phyloP scores from a whole-genome alignment of 1,140 invertebrate genomes.

The Drosophila gunungcola region DNA sequence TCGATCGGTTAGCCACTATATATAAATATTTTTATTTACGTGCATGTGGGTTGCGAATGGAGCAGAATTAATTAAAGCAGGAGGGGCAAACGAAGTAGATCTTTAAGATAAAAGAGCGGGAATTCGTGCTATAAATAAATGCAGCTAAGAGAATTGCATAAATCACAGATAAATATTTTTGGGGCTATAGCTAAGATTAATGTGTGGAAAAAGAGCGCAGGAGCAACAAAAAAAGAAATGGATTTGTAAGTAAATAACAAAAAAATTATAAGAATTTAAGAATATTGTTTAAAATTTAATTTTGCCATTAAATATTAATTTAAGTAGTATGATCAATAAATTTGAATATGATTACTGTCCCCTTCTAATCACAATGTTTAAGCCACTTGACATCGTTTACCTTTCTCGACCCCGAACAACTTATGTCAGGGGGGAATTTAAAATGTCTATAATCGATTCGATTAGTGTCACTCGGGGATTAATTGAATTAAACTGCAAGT shows the following conservation, averaged over 20 bases:
- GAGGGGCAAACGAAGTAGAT: constrained; percentile 44
- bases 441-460: constrained; percentile 46
- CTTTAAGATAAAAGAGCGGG: constrained; percentile 46
- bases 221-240: not conserved
- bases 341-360: constrained; percentile 1
- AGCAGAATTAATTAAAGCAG: constrained; percentile 65
- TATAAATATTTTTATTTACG: constrained; percentile 5
- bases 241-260: too few relatives aligned
- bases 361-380: constrained; percentile 36
- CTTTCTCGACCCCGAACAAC: constrained; percentile 23
- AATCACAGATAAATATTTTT: constrained; percentile 42
- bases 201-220: constrained; percentile 1
- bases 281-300: not conserved
- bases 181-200: constrained; percentile 9
- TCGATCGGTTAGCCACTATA: constrained; percentile 16
- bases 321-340: not conserved
- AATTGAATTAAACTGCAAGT: constrained; percentile 62
- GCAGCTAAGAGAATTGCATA: constrained; percentile 21
- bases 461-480: constrained; percentile 46
- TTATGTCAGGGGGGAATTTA: constrained; percentile 14
- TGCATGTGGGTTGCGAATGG: constrained; percentile 64
- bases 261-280: not conserved
- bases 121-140: constrained; percentile 48
- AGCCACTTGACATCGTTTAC: constrained; percentile 28
- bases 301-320: not conserved